Evolutionary conservation across 2,113 vertebrate genomes (phyloP), one percentile per base, ranked within the genome.

Genomic region (Pholis gunnellus): DNA sequence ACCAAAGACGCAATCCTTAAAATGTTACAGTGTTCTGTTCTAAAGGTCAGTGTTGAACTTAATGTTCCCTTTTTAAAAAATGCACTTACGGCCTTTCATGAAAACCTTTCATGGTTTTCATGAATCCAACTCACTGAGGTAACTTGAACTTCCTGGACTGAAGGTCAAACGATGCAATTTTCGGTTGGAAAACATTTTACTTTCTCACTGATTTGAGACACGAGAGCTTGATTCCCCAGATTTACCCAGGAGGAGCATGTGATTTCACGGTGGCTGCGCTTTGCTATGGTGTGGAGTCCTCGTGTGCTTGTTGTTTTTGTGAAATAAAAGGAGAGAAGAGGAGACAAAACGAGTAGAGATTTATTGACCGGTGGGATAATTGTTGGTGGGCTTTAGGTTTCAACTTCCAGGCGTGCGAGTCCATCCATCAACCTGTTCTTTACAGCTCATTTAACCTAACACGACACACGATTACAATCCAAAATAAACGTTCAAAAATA

Each of bases 251-350:
- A 61, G 63, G 6, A 82, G 75, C 81, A 81, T 68, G 42, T 86
- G 81, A 87, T 82, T 79, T 70, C 63, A 68, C 29, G 48, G 27
- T 46, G 42, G 50, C 25, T n/a, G 63, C 10, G 15, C 34, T 78
- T 60, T 4, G 36, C 80, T 75, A 50, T 56, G 64, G 75, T 75
- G 42, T 80, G 50, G 11, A 75, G 34, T 72, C n/a, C 38, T n/a
- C 57, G 2, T 27, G 54, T 72, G 75, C 82, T 74, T 81, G 82
- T 76, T 88, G 65, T 85, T 82, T 86, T 81, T 75, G 64, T 77
- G 82, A 50, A 79, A 84, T 42, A 60, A 48, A 22, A 52, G 50
- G 22, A 52, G 20, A 52, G 20, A 72, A 70, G 29, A 66, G 36
- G 48, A 22, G 44, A 60, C 18, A 61, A 20, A 56, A 73, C 36